Conservation (phyloP, 1,140 invertebrate species). For the Pseudomyrmex pallidus region DNA sequence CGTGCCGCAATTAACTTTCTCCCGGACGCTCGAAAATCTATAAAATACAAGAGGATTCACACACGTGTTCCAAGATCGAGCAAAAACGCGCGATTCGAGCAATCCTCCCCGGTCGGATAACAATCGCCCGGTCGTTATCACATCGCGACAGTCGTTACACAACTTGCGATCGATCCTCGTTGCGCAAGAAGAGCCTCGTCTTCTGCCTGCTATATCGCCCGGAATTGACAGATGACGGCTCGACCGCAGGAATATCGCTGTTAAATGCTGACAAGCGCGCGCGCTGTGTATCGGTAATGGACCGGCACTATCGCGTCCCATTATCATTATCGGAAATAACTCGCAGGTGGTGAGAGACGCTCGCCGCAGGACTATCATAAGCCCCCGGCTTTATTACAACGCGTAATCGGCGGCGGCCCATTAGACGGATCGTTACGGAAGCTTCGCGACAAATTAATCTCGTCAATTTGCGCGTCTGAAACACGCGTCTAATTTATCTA, state of each 20-base stretch:
- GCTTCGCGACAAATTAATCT: constrained; percentile 50
- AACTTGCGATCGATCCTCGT: constrained; percentile 7
- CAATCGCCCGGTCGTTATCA: neutral
- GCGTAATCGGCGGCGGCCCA: neutral
- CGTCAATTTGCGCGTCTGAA: constrained; percentile 7
- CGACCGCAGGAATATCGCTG: constrained; percentile 11
- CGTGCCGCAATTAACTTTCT: too few species aligned
- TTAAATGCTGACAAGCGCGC: constrained; percentile 1
- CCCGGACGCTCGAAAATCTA: too few species aligned
- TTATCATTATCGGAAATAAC: constrained; percentile 52
- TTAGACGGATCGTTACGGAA: constrained; percentile 48
- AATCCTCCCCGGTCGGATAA: neutral
- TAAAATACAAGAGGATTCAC: too few species aligned
- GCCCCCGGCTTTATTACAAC: constrained; percentile 10
- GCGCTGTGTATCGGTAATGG: constrained; percentile 23
- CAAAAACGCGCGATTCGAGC: neutral
- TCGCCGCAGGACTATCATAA: constrained; percentile 23
- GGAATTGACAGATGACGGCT: constrained; percentile 32
- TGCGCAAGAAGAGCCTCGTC: neutral
- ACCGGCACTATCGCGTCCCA: constrained; percentile 15
- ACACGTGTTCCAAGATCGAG: neutral
- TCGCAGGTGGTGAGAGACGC: constrained; percentile 48
- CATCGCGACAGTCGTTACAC: neutral
- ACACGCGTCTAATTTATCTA: neutral
- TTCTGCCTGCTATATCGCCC: neutral